A percentile compares a stretch with the other conserved stretches of the same genome.
These are phyloP conservation scores for Prionace glauca DNA, from an alignment of 2,797 vertebrate species.

Conservation along the genomic window DNA sequence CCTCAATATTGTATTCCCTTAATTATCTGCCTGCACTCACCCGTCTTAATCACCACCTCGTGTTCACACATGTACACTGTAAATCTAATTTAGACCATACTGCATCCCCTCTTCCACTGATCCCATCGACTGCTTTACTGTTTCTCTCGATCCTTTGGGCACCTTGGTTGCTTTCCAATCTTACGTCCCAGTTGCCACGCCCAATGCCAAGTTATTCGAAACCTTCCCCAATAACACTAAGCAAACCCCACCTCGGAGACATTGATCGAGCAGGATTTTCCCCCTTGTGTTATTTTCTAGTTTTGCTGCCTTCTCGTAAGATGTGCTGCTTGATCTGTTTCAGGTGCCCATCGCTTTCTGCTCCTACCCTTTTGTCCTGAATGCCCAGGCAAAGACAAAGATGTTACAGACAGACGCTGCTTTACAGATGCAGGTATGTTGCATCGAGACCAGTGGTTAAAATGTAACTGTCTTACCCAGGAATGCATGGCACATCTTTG, in stretches of 20 bases:
- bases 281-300: background rate
- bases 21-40: background rate
- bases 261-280: background rate
- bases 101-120: background rate
- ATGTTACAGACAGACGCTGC: constrained; percentile 96
- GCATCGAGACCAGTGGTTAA: background rate
- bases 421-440: constrained; percentile 90
- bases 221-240: background rate
- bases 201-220: background rate
- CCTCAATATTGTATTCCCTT: background rate
- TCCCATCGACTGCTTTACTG: background rate
- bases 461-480: too few relatives aligned
- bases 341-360: constrained; percentile 87
- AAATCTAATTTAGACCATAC: background rate
- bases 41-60: background rate
- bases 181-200: background rate
- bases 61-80: background rate
- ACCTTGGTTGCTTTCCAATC: background rate
- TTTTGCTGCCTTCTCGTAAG: background rate
- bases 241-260: background rate
- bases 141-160: background rate
- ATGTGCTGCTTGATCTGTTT: constrained; percentile 24
- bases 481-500: background rate
- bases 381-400: constrained; percentile 95
- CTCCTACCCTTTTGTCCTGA: constrained; percentile 94